Percentiles rank a stretch among this genome's conserved stretches.
phyloP scores from a whole-genome alignment of 1,140 invertebrate genomes.

The Apis dorsata region DNA sequence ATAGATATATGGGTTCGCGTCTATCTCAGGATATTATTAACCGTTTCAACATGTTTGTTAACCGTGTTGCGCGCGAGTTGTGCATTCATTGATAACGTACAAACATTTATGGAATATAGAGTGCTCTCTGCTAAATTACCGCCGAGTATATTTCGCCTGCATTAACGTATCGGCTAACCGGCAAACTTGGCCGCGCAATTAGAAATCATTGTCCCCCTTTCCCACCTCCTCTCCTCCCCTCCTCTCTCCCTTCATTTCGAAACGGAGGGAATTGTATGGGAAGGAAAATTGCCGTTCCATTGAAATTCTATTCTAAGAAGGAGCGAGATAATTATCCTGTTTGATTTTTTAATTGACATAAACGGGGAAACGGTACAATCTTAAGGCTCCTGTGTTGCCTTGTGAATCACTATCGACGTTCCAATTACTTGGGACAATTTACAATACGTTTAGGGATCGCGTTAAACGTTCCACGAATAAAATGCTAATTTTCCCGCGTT shows the following conservation, averaged over 20 bases:
- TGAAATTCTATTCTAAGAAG: too few species aligned
- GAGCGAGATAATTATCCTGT: too few species aligned
- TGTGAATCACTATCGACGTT: background rate
- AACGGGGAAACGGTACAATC: too few species aligned
- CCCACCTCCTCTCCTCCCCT: too few species aligned
- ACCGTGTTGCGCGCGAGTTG: background rate
- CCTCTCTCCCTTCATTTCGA: too few species aligned
- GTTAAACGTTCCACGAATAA: background rate
- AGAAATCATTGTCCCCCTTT: background rate
- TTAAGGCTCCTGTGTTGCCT: background rate
- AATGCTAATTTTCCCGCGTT: background rate
- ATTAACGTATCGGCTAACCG: background rate
- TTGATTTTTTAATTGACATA: too few species aligned
- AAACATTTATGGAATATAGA: constrained; percentile 8
- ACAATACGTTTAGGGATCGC: background rate
- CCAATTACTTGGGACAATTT: background rate
- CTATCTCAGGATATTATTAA: background rate
- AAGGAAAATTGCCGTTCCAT: too few species aligned
- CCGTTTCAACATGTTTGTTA: background rate
- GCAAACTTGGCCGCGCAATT: background rate
- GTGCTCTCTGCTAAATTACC: too few species aligned
- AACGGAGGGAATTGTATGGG: too few species aligned
- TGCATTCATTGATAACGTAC: background rate
- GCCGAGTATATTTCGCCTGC: background rate
- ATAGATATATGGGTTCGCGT: too few species aligned